Evolutionary conservation across 2,797 vertebrate genomes (phyloP).

Genomic region (Pterois miles): DNA sequence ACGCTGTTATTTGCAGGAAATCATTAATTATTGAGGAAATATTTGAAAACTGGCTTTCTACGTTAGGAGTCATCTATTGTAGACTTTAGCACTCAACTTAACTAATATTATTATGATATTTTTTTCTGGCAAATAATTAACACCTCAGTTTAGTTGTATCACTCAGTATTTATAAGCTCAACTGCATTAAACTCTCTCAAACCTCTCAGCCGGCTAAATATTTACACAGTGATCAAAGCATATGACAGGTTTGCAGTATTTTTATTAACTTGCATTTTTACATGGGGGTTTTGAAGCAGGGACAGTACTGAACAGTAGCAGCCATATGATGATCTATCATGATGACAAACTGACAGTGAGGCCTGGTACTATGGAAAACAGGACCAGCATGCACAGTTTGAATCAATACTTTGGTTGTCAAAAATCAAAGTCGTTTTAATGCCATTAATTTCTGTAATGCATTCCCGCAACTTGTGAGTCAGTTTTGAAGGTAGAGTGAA

Average conservation of each 20-base stretch:
- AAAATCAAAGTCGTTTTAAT: no score
- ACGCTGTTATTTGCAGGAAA: slow-evolving; percentile 13
- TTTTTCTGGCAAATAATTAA: slow-evolving; percentile 16
- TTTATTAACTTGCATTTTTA: slow-evolving; percentile 11
- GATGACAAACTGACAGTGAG: slow-evolving; percentile 16
- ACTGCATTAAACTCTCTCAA: slow-evolving; percentile 4
- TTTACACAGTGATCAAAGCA: slow-evolving; percentile 24
- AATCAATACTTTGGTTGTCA: not conserved
- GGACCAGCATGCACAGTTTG: slow-evolving; percentile 4
- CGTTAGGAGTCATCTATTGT: not conserved
- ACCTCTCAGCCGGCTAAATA: not conserved
- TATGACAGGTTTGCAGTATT: slow-evolving; percentile 3
- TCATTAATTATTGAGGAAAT: slow-evolving; percentile 28
- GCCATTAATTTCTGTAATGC: no score
- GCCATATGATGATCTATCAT: slow-evolving; percentile 27
- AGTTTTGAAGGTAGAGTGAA: no score
- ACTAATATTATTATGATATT: not conserved
- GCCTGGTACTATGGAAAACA: not conserved
- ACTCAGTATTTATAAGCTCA: not conserved
- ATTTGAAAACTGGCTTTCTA: not conserved
- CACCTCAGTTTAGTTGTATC: slow-evolving; percentile 1
- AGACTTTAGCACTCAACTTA: not conserved
- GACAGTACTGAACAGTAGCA: not conserved
- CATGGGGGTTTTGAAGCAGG: not conserved
- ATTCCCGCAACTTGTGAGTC: no score